These are phyloP conservation scores for Diprion similis DNA, from an alignment of 1,140 invertebrate genomes.

Conservation along the genomic window DNA sequence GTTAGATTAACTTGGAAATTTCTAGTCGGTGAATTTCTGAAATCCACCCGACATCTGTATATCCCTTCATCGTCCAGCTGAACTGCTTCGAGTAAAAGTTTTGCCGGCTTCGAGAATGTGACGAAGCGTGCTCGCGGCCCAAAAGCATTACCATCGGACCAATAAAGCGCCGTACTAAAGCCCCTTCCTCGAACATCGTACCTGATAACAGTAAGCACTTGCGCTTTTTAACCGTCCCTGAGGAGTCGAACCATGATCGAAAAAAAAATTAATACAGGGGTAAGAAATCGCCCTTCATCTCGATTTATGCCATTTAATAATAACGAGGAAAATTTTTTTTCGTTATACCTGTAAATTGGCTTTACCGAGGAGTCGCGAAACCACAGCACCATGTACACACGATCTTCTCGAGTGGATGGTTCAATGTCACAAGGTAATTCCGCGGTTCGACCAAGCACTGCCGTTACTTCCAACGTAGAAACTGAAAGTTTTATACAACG, in stretches of 20 bases:
- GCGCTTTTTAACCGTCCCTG: too few relatives aligned
- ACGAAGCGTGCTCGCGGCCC: constrained; percentile 82
- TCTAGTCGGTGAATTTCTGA: constrained; percentile 86
- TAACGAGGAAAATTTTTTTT: constrained; percentile 37
- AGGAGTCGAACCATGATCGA: constrained; percentile 18
- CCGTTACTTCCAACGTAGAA: constrained; percentile 75
- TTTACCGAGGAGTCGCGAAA: constrained; percentile 83
- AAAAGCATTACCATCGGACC: constrained; percentile 79
- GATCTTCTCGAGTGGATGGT: constrained; percentile 76
- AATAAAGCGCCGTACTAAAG: constrained; percentile 78
- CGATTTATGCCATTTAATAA: not conserved
- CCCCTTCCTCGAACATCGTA: constrained; percentile 81
- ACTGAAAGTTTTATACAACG: constrained; percentile 62
- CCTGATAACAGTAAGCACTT: constrained; percentile 60
- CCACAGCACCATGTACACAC: constrained; percentile 91
- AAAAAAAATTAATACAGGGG: not conserved
- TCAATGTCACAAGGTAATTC: constrained; percentile 85
- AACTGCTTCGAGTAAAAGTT: constrained; percentile 81
- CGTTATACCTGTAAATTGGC: constrained; percentile 83
- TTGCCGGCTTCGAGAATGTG: constrained; percentile 75
- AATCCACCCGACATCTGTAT: constrained; percentile 89
- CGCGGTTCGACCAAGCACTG: constrained; percentile 79
- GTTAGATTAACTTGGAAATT: constrained; percentile 90
- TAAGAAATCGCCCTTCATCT: not conserved
- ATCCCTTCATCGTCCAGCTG: constrained; percentile 83